Evolutionary conservation across 2,797 vertebrate genomes (phyloP).

Genomic region (Pygocentrus nattereri): DNA sequence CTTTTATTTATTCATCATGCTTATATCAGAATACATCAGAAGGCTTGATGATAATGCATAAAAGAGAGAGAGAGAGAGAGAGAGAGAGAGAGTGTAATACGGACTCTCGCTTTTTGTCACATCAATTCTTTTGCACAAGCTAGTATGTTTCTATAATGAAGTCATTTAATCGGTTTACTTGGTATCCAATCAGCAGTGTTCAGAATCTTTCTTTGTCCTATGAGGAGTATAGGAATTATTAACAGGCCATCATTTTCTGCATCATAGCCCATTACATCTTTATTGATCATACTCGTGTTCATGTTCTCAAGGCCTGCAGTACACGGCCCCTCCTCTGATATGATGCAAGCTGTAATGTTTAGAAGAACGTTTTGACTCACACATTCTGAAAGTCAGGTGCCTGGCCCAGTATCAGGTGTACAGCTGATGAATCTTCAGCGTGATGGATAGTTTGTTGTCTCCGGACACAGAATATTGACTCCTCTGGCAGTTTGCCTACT

Average conservation of each 20-base stretch:
- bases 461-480: conserved; percentile 35
- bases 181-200: neutral
- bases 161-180: conserved; percentile 14
- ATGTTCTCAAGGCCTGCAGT: conserved; percentile 71
- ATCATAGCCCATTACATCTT: neutral
- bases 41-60: conserved; percentile 86
- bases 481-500: conserved; percentile 19
- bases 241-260: neutral
- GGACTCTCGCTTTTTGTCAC: conserved; percentile 38
- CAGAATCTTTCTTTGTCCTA: neutral
- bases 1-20: conserved; percentile 92
- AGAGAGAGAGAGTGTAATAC: conserved; percentile 31
- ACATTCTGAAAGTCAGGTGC: conserved; percentile 6
- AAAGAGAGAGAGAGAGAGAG: conserved; percentile 64
- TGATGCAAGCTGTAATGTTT: conserved; percentile 25
- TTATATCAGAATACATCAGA: conserved; percentile 82
- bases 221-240: neutral
- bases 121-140: conserved; percentile 42
- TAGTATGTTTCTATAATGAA: conserved; percentile 27
- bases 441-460: conserved; percentile 53
- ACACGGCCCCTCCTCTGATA: conserved; percentile 67
- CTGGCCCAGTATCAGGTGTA: conserved; percentile 22
- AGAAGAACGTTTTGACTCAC: neutral
- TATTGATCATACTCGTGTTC: neutral
- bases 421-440: conserved; percentile 40